Conservation (phyloP, 2,888 invertebrate species). For the Gibbula magus region DNA sequence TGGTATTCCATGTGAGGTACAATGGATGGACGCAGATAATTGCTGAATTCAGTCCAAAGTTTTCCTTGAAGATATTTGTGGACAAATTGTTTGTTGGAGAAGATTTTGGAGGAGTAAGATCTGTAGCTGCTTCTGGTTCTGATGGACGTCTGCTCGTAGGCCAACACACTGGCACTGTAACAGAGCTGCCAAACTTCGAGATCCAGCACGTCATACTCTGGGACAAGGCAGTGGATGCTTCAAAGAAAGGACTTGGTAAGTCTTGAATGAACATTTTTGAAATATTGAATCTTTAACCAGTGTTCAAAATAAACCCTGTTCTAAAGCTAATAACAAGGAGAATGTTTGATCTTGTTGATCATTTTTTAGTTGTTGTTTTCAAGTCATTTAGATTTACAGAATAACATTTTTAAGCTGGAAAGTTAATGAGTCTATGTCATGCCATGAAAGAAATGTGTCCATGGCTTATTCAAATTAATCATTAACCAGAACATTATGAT, state of each 20-base stretch:
- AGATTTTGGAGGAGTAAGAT: conserved; percentile 9
- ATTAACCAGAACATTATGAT: too few species aligned
- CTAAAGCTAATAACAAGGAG: too few species aligned
- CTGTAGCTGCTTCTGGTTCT: background rate
- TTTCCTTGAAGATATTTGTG: conserved; percentile 36
- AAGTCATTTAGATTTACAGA: too few species aligned
- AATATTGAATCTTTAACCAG: too few species aligned
- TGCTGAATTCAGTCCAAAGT: conserved; percentile 32
- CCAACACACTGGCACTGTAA: background rate
- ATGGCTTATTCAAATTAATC: too few species aligned
- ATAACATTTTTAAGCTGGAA: too few species aligned
- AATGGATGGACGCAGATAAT: conserved; percentile 35
- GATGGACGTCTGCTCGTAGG: background rate
- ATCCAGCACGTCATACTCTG: conserved; percentile 33
- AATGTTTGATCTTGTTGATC: too few species aligned
- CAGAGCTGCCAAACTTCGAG: conserved; percentile 23
- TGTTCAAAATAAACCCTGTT: too few species aligned
- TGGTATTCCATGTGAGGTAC: conserved; percentile 39
- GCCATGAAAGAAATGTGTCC: too few species aligned
- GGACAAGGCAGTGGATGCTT: conserved; percentile 32
- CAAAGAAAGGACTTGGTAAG: background rate
- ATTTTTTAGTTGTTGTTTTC: too few species aligned
- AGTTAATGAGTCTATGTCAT: too few species aligned
- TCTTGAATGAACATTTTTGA: too few species aligned
- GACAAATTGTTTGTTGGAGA: conserved; percentile 37